These are phyloP conservation scores for Chiloscyllium punctatum DNA, from an alignment of 2,797 vertebrate species.

Conservation along the genomic window DNA sequence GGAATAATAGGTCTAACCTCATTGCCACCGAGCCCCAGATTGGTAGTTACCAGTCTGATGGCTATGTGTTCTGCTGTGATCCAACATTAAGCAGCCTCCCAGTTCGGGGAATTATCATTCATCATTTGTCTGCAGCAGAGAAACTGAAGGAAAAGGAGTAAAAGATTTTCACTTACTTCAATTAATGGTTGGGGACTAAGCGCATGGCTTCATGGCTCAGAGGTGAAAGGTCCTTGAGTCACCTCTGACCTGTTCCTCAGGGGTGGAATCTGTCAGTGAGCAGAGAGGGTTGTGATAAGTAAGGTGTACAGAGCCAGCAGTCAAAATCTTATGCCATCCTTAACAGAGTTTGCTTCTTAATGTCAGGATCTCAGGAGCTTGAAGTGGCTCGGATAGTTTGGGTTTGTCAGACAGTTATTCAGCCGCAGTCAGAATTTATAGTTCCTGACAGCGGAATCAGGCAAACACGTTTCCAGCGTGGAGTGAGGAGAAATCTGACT, in stretches of 20 bases:
- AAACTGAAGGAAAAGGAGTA: background rate
- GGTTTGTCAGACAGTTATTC: background rate
- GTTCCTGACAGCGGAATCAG: background rate
- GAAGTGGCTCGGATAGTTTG: no score
- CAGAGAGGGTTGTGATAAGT: no score
- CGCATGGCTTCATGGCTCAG: no score
- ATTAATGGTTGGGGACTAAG: background rate
- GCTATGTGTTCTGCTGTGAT: background rate
- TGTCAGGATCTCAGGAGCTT: no score
- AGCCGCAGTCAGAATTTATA: background rate
- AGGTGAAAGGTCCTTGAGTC: background rate
- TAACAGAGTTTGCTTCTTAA: background rate
- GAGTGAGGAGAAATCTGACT: background rate
- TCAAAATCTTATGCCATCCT: background rate
- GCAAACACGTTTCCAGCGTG: background rate
- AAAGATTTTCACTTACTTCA: background rate
- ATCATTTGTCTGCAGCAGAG: background rate
- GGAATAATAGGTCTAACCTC: background rate
- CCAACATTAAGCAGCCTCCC: background rate
- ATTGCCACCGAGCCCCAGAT: background rate
- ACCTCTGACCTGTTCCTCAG: background rate
- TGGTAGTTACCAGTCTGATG: background rate
- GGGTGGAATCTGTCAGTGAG: background rate
- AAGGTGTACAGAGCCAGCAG: no score
- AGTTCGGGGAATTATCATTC: background rate